Evolutionary conservation across 2,113 vertebrate genomes (phyloP), one percentile per base, ranked within the genome.

Genomic region (Grallaria varia): DNA sequence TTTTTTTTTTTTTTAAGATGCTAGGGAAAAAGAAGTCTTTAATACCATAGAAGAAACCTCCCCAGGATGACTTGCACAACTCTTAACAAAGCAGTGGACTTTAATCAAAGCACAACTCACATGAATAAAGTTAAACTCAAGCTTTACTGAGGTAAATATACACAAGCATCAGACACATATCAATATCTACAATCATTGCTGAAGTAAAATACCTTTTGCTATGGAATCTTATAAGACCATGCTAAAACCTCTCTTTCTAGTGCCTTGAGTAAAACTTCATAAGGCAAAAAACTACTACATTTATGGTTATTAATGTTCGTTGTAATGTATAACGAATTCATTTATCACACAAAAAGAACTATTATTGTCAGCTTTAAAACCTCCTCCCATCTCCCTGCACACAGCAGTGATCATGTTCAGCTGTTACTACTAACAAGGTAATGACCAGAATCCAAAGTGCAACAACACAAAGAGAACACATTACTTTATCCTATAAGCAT

Each of bases 161-260:
- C 2, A 1, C 0, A 0, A 93, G 52, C 47, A 78, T 37, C 30
- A 72, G 35, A 8, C 0, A 1, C 0, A 5, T 39, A 72, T 12
- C 49, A 66, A 62, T 82, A 69, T 5, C 8, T n/a, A 40, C 39
- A 35, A 27, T 39, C 22, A 13, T 16, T 3, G 8, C 0, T 25
- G 22, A 73, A 37, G 31, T 28, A 8, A 89, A 75, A 56, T 9
- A 44, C 23, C 50, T 13, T 59, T 31, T 49, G 33, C 5, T 59
- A 2, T 6, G 9, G 37, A 75, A 79, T 64, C 47, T 78, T 40
- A 44, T 7, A 58, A 53, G 33, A 33, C 9, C 30, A 22, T 4
- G 37, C 19, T 45, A 79, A 69, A 69, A 59, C 47, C 35, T 66
- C 28, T 67, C 44, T 44, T 18, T 4, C 60, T 53, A 20, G 18